A percentile compares a stretch with the other conserved stretches of the same genome.
phyloP scores from a whole-genome alignment of 2,888 invertebrate genomes.

The Agrotis segetum region DNA sequence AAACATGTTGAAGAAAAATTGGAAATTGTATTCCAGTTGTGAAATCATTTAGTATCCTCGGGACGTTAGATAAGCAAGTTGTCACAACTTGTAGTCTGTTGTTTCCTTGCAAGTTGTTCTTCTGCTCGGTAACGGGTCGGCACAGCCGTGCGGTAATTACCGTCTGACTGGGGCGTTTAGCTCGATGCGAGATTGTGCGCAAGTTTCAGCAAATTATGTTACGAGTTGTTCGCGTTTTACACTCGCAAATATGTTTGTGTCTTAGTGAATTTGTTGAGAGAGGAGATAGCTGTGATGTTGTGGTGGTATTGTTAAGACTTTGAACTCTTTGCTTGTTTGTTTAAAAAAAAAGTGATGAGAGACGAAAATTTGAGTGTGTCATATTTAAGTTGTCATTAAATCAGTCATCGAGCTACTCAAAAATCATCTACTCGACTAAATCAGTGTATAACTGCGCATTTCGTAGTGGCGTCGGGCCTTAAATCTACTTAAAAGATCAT shows the following conservation, averaged over 20 bases:
- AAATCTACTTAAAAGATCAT: background rate
- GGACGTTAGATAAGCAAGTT: background rate
- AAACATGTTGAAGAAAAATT: background rate
- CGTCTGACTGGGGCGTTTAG: conserved; percentile 45
- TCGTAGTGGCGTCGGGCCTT: background rate
- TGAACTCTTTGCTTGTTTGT: background rate
- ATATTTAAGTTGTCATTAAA: no score
- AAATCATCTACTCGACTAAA: no score
- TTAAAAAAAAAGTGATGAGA: background rate
- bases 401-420: no score
- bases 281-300: background rate
- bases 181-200: conserved; percentile 51
- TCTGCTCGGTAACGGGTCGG: conserved; percentile 24
- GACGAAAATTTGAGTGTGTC: background rate
- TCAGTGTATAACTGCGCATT: no score
- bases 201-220: conserved; percentile 55
- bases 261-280: background rate
- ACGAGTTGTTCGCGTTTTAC: conserved; percentile 41
- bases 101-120: conserved; percentile 22
- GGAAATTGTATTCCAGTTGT: background rate
- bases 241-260: conserved; percentile 32
- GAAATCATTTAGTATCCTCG: background rate
- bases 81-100: background rate
- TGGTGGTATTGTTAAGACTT: background rate
- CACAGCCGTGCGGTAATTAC: conserved; percentile 37